Evolutionary conservation across 2,888 invertebrate species (phyloP), one percentile per base, ranked within the genome.

Genomic region (Choreutis nemorana): DNA sequence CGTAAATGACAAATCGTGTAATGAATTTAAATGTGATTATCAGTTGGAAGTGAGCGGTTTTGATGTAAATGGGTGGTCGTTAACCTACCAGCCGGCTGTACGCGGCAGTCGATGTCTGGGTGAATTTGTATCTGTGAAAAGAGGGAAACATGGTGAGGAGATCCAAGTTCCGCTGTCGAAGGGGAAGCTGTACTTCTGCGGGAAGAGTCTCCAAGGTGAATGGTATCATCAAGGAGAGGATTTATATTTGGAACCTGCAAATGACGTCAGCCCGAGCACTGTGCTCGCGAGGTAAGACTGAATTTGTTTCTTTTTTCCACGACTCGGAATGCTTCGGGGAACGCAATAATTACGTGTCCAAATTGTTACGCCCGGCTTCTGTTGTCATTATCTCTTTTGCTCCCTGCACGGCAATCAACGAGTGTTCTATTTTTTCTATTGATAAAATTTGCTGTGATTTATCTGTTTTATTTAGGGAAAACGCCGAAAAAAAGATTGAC

Each of bases 161-260:
- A 38, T 70, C 14, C 39, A 47, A 33, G 50, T 67, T 42, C 51
- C 53, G 16, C 50, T 42, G 36, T 34, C 39, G 40, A 49, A 46
- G 21, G 44, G 42, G 22, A 64, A 57, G 41, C 42, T 63, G 46
- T 73, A 55, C 45, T 66, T 77, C 45, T 77, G 77, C 54, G 70
- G 57, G 28, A 58, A 52, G 41, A 54, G 45, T 34, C 42, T 34
- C n/a, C 8, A 55, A 39, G 62, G 61, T 35, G 51, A 39, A 26
- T 77, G 75, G 75, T 49, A 55, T 31, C 66, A 70, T 39, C 66
- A 66, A 50, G 71, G 71, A 39, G 55, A 42, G n/a, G 46, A 45
- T 36, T 50, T 73, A 57, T 71, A 56, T 67, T 67, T 75, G 67
- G 68, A 61, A 36, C 34, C 34, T n/a, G 46, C 50, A n/a, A 51